Conservation (phyloP, 2,888 invertebrate genomes). For the Cantharis nigra region DNA sequence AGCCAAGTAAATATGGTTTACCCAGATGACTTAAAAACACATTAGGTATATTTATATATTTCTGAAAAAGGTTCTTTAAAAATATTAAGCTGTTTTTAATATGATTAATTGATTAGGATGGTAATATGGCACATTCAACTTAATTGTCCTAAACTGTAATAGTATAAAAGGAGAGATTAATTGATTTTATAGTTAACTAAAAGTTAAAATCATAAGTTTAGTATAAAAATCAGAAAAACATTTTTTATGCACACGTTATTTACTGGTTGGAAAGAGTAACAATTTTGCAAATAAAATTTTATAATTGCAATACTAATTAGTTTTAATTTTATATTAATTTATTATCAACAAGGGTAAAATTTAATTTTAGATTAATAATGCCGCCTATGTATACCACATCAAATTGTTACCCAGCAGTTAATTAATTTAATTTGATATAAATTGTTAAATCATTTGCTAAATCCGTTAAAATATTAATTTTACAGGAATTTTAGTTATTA, state of each 20-base stretch:
- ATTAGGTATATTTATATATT: neutral
- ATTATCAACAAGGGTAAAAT: neutral
- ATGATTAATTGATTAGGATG: too few species aligned
- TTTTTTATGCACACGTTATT: neutral
- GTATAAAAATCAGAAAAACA: neutral
- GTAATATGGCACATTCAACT: too few species aligned
- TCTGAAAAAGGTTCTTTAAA: neutral
- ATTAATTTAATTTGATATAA: neutral
- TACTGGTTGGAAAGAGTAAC: neutral
- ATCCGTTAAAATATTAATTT: neutral
- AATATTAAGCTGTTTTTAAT: too few species aligned
- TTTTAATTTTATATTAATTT: neutral
- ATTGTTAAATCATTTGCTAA: neutral
- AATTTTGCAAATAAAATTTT: neutral
- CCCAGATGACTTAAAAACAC: neutral
- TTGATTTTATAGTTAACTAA: too few species aligned
- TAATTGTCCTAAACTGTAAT: too few species aligned
- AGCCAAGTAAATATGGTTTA: neutral
- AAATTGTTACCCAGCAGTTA: neutral
- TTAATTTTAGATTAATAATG: neutral
- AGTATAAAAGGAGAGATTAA: too few species aligned
- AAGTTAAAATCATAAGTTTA: too few species aligned
- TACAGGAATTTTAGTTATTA: neutral
- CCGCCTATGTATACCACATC: neutral
- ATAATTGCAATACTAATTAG: neutral